Evolutionary conservation across 1,140 invertebrate species (phyloP), one percentile per base, ranked within the genome.

Genomic region (Nilaparvata lugens): DNA sequence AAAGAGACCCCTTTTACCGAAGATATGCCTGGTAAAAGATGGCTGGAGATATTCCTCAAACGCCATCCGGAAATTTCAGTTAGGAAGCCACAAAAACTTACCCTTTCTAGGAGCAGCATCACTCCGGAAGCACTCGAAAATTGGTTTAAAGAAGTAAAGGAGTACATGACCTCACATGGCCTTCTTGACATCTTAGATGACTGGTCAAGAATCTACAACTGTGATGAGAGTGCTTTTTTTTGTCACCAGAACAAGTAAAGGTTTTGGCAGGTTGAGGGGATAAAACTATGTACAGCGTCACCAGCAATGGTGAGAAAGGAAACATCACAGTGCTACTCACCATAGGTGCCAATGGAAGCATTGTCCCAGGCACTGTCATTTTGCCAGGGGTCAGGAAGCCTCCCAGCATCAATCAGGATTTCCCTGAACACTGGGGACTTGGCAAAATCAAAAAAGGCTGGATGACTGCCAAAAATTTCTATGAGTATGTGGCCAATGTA

Each of bases 391-490:
- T 40, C n/a, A 40, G 38, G 38, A 40, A 9, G 9, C 38, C 38
- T 9, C 38, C 9, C 9, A n/a, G n/a, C 9, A 40, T 40, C n/a
- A n/a, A 9, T 9, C 9, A 40, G 38, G n/a, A n/a, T n/a, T n/a
- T n/a, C n/a, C n/a, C n/a, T n/a, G n/a, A n/a, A n/a, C n/a, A n/a
- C n/a, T n/a, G n/a, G n/a, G n/a, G n/a, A n/a, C n/a, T n/a, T n/a
- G n/a, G n/a, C n/a, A n/a, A n/a, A n/a, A n/a, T n/a, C n/a, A 68
- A 73, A 19, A 70, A 62, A 18, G 71, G 74, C 7, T 76, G 74
- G 74, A 75, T 75, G 70, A 73, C 59, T 24, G 65, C 48, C 9
- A 64, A 16, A 14, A 19, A n/a, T 64, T 64, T 25, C 56, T 25
- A n/a, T 40, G 62, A 64, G 52, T 64, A 38, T 45, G 35, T 65